Evolutionary conservation across 2,113 vertebrate species (phyloP).

Genomic region (Malurus alboscapulatus): DNA sequence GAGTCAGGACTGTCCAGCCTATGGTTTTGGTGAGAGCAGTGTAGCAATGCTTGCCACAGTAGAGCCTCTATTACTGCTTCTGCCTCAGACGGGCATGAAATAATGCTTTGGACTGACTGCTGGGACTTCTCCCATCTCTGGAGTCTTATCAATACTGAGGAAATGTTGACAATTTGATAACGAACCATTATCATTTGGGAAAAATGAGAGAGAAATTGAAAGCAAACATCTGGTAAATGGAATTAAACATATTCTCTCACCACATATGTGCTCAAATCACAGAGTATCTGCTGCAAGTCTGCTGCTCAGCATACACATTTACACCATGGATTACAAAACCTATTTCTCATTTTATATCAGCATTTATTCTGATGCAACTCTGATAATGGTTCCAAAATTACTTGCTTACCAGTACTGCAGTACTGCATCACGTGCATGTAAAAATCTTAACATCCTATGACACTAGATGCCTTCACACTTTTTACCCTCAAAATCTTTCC

Average conservation of each 20-base stretch:
- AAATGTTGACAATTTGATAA: not conserved
- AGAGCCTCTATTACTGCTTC: not conserved
- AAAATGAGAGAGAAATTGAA: not conserved
- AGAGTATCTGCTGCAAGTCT: not conserved
- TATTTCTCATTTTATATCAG: not conserved
- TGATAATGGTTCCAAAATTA: not conserved
- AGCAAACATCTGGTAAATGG: not conserved
- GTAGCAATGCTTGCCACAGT: not conserved
- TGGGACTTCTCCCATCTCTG: not conserved
- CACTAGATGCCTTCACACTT: not conserved
- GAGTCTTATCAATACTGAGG: not conserved
- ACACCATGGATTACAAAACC: not conserved
- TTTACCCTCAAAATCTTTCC: not conserved
- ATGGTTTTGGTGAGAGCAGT: not conserved
- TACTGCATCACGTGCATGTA: not conserved
- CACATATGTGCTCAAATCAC: not conserved
- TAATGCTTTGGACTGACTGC: not conserved
- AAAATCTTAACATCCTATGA: not conserved
- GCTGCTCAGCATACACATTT: not conserved
- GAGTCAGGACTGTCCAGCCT: not conserved
- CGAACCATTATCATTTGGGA: not conserved
- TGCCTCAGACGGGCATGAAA: not conserved
- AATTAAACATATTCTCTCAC: not conserved
- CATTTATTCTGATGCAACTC: not conserved
- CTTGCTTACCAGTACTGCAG: not conserved